A percentile compares a stretch with the other conserved stretches of the same genome.
Evolutionary conservation across 2,113 vertebrate species (phyloP).

Genomic region (Cinclus mexicanus): DNA sequence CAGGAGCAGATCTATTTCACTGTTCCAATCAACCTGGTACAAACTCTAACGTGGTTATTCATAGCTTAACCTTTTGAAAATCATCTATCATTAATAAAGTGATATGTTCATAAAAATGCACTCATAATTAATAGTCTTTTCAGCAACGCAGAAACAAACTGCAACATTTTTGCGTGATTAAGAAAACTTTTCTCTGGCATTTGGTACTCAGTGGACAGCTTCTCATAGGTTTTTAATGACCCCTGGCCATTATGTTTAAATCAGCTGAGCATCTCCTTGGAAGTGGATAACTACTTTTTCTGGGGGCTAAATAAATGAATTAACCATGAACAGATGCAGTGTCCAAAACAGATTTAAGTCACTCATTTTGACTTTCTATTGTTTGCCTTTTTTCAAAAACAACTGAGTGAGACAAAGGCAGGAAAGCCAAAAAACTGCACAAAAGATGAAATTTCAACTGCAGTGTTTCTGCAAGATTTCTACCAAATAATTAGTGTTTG

Average conservation of each 20-base stretch:
- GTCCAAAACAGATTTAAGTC: neutral
- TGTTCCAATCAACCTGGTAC: neutral
- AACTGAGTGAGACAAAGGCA: neutral
- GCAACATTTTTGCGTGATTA: neutral
- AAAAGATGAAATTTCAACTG: neutral
- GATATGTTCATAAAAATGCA: neutral
- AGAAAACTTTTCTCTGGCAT: neutral
- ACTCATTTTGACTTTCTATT: neutral
- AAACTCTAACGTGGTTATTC: neutral
- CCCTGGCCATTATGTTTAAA: neutral
- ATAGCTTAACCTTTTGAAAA: neutral
- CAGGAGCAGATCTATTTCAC: neutral
- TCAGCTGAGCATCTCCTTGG: neutral
- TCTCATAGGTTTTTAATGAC: neutral
- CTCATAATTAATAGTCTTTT: neutral
- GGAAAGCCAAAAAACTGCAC: neutral
- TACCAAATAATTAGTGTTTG: neutral
- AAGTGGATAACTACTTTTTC: slow-evolving; percentile 13
- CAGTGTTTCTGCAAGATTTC: neutral
- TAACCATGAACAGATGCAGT: neutral
- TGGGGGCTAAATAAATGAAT: slow-evolving; percentile 30
- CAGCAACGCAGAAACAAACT: neutral
- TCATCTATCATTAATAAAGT: neutral
- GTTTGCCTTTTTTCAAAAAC: neutral
- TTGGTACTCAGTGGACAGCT: neutral